Base-by-base conservation (phyloP, 1,140 invertebrate species). In the Steinernema feltiae region DNA sequence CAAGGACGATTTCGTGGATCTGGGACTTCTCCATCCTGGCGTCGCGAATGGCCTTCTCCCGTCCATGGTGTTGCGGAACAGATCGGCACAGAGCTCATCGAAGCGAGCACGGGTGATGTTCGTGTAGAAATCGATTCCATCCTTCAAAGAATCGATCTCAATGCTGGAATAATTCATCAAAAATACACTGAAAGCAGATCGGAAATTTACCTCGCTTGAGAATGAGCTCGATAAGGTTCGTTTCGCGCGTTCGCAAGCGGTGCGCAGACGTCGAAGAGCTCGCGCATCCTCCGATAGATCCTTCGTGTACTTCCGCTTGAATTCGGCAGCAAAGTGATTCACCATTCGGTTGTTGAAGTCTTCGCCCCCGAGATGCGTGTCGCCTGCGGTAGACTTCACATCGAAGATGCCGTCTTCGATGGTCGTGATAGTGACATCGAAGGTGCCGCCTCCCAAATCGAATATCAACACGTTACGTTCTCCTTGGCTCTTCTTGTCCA, bases 301-400 rank as follows among this genome's bases (percentile, higher is more conserved):
- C 85, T 72, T 77, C 87, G 95, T 96, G 90, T 95, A 92, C 87
- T 98, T 98, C 71, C 94, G 89, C 88, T 97, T 96, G 90, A 98
- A 97, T 87, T 97, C 94, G 87, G 94, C 92, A 0, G 95, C 92
- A 83, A 97, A 97, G 88, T 97, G 93, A 84, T 93, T 94, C 29
- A 97, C 94, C 91, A 98, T 92, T 63, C 94, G 89, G 86, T 94
- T 93, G 87, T 96, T 94, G 83, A 98, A 97, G 88, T 98, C 95
- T 89, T 97, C 94, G 79, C 95, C 95, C 84, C 95, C 95, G 87
- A 98, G 90, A 87, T 97, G 94, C 79, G 95, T 98, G 87, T 98
- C 95, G 81, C 95, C 95, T 82, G 93, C 93, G 27, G 94, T 97
- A 12, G 94, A 93, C 87, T 95, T 96, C 18, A 97, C 95, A 88